phyloP scores from a whole-genome alignment of 2,113 vertebrate species.

The Apteryx owenii region DNA sequence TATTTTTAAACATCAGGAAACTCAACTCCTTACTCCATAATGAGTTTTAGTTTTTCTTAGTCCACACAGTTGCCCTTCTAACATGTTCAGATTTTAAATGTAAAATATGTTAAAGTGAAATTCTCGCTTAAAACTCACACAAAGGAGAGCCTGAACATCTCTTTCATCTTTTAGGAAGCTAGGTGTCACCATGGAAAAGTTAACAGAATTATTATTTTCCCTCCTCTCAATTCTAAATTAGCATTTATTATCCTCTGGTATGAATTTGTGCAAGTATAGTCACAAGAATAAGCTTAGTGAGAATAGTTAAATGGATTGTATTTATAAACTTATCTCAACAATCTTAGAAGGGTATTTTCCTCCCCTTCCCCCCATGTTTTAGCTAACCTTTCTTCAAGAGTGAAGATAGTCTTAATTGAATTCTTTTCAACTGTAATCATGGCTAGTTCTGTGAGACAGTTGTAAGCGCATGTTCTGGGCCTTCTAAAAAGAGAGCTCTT shows the following conservation, averaged over 20 bases:
- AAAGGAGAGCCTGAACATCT: not conserved
- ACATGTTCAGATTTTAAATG: not conserved
- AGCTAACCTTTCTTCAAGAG: not conserved
- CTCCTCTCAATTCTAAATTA: not conserved
- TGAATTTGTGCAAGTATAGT: too few relatives aligned
- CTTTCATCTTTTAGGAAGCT: not conserved
- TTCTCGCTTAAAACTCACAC: not conserved
- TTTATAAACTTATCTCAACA: not conserved
- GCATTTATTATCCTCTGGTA: not conserved
- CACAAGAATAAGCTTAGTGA: too few relatives aligned
- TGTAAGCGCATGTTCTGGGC: not conserved
- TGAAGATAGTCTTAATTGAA: too few relatives aligned
- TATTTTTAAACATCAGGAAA: not conserved
- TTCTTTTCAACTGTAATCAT: not conserved
- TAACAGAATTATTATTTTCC: not conserved
- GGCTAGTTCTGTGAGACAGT: too few relatives aligned
- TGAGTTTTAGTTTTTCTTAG: not conserved
- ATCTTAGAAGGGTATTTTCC: not conserved
- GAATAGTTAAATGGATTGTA: not conserved
- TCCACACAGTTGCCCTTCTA: rapidly evolving
- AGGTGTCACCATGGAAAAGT: not conserved
- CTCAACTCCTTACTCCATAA: not conserved
- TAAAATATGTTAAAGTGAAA: not conserved
- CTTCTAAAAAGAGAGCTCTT: not conserved
- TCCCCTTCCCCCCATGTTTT: not conserved